Evolutionary conservation across 2,888 invertebrate genomes (phyloP).

Genomic region (Corythucha ciliata): DNA sequence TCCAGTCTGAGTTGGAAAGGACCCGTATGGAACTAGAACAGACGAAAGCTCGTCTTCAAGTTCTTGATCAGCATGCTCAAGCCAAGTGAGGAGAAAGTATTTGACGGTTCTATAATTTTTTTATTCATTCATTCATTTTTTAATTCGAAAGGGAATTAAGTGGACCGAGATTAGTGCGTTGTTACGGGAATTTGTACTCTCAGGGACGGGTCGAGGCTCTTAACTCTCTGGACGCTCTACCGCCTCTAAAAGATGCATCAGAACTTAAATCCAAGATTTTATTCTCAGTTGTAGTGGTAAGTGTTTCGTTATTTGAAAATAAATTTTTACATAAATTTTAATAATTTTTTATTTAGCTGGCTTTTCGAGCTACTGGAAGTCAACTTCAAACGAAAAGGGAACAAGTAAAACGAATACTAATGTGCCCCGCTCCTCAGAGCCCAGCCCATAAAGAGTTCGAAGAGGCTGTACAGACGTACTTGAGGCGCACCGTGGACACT

Average conservation of each 20-base stretch:
- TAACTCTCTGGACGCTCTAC: constrained; percentile 72
- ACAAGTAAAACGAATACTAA: constrained; percentile 58
- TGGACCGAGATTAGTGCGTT: constrained; percentile 52
- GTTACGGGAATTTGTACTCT: constrained; percentile 76
- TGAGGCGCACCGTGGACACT: constrained; percentile 59
- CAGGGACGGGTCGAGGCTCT: constrained; percentile 75
- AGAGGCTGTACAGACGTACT: constrained; percentile 52
- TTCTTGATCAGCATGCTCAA: constrained; percentile 28
- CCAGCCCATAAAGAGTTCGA: constrained; percentile 43
- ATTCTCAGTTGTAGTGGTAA: constrained; percentile 91
- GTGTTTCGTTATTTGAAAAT: constrained; percentile 38
- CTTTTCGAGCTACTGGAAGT: constrained; percentile 61
- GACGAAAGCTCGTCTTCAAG: constrained; percentile 40
- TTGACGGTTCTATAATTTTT: too few species aligned
- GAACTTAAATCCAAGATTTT: constrained; percentile 90
- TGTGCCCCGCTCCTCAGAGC: constrained; percentile 40
- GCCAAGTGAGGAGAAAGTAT: constrained; percentile 23
- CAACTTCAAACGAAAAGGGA: constrained; percentile 62
- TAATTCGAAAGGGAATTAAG: constrained; percentile 42
- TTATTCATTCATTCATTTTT: too few species aligned
- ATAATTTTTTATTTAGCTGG: constrained; percentile 48
- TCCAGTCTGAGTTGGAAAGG: constrained; percentile 42
- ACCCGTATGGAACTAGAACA: constrained; percentile 43
- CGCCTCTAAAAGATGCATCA: constrained; percentile 70
- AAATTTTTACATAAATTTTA: not conserved